These are phyloP conservation scores for Catagonus wagneri DNA, from an alignment of 2,113 vertebrate genomes.

Conservation along the genomic window DNA sequence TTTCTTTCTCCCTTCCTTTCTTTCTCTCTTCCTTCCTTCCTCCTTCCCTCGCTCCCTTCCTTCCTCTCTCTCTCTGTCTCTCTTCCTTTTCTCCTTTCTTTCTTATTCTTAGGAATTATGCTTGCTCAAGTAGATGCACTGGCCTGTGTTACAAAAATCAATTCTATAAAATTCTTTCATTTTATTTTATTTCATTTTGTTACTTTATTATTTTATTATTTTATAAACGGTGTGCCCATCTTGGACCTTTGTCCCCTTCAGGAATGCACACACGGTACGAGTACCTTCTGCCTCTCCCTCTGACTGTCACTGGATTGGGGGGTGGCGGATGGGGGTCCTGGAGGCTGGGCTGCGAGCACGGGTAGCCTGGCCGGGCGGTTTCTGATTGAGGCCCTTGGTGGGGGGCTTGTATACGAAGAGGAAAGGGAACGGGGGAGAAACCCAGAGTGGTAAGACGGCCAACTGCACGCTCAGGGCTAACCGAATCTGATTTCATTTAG, in stretches of 20 bases:
- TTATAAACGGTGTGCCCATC: background rate
- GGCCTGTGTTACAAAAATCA: background rate
- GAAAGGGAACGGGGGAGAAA: background rate
- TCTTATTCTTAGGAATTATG: slow-evolving; percentile 9
- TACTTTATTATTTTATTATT: no score
- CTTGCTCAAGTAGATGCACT: background rate
- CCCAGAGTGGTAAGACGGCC: background rate
- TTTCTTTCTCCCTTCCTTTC: background rate
- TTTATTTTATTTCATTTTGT: no score
- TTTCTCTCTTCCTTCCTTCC: background rate
- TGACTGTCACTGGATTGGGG: background rate
- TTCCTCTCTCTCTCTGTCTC: no score
- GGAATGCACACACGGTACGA: accelerated
- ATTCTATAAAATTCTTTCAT: background rate
- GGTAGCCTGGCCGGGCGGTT: background rate
- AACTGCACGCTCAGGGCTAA: background rate
- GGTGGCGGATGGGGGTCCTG: background rate
- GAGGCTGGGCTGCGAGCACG: background rate
- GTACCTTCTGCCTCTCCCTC: background rate
- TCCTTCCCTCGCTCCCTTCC: no score
- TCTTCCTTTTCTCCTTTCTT: background rate
- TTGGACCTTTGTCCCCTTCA: background rate
- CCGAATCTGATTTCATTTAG: background rate
- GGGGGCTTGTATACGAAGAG: background rate
- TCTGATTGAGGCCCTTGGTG: background rate